These are phyloP conservation scores for Eupsilia transversa DNA, from an alignment of 2,888 invertebrate genomes.

Conservation along the genomic window DNA sequence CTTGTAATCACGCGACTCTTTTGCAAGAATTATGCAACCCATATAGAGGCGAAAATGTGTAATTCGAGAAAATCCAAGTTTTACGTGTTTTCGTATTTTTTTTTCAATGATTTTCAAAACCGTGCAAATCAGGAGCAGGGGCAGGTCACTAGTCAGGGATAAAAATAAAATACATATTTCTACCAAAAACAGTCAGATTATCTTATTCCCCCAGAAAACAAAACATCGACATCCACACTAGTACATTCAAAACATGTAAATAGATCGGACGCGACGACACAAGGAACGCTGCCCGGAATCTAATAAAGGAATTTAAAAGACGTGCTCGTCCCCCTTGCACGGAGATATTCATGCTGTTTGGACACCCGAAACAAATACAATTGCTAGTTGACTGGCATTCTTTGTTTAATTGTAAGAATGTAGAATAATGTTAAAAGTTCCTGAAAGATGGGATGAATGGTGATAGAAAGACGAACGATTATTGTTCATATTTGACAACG, in stretches of 20 bases:
- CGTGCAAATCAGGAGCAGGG: too few relatives aligned
- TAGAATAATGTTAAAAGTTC: background rate
- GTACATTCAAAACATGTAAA: constrained; percentile 49
- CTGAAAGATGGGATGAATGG: background rate
- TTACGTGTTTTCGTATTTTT: background rate
- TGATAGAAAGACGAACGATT: background rate
- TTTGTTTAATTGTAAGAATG: background rate
- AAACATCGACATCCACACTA: constrained; percentile 2
- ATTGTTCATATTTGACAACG: background rate
- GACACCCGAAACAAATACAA: constrained; percentile 38
- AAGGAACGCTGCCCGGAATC: constrained; percentile 63
- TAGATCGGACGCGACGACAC: constrained; percentile 41
- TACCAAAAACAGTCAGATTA: background rate
- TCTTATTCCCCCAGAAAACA: background rate
- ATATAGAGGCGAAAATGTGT: background rate
- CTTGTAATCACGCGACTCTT: background rate
- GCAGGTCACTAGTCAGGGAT: background rate
- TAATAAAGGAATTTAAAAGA: constrained; percentile 72
- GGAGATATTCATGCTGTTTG: constrained; percentile 35
- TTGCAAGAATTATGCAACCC: background rate
- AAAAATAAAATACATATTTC: background rate
- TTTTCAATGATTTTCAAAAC: too few relatives aligned
- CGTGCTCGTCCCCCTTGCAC: constrained; percentile 54
- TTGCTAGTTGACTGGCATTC: background rate
- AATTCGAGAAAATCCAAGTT: background rate